Evolutionary conservation across 2,888 invertebrate genomes (phyloP), one percentile per base, ranked within the genome.

Genomic region (Netelia virgata): DNA sequence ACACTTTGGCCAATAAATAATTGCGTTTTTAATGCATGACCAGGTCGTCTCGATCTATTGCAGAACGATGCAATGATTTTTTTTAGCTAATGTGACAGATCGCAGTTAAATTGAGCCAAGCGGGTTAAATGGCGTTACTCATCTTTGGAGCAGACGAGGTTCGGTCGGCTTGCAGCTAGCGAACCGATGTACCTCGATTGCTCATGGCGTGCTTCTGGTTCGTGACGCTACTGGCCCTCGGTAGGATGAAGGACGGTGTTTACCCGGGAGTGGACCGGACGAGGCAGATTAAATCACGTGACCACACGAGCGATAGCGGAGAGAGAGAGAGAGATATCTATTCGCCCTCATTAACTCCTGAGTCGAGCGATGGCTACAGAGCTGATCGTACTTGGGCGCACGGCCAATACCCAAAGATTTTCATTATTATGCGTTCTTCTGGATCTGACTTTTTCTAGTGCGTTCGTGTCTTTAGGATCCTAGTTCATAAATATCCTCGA

Each of bases 211-310:
- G 70, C 57, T 74, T 79, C 61, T 55, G 79, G 63, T 72, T 80
- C 66, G 80, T 55, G 80, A 70, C 75, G 66, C 66, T 68, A 72
- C 72, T 72, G 64, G 69, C 55, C 70, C 63, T 55, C 69, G 77
- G 69, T 73, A 77, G 81, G 70, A 74, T 74, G 78, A 82, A 84
- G 84, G 77, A 84, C 82, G 82, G 73, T 82, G 82, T 84, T 84
- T 84, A 82, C 82, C 78, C 18, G 81, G 55, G 81, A 78, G 63
- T 70, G 69, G 84, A 82, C 84, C 84, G 84, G 84, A 84, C 74
- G 84, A 78, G 70, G 82, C 69, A 82, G 84, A 84, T 84, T 84
- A 84, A 84, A 84, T 78, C 84, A 84, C 84, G 70, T 82, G 77
- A 84, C 84, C 84, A 57, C 69, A 81, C 81, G 76, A 84, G 77